A percentile compares a stretch with the other conserved stretches of the same genome.
These are phyloP conservation scores for Macroglossus sobrinus DNA, from an alignment of 2,113 vertebrate species.

Conservation along the genomic window DNA sequence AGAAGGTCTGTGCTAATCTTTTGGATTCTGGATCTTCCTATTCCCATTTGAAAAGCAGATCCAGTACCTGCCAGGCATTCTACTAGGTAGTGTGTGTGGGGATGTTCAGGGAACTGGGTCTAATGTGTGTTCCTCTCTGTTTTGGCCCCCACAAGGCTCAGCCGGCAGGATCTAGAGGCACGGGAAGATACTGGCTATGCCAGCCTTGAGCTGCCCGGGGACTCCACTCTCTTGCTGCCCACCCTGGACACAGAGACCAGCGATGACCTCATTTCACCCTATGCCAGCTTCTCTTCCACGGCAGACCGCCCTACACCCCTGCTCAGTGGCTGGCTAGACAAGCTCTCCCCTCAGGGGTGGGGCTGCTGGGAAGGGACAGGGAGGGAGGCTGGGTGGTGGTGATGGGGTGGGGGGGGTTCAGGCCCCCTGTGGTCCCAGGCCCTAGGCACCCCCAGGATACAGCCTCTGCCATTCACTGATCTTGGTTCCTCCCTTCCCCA, in stretches of 20 bases:
- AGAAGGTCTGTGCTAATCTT: not conserved
- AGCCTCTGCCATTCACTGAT: not conserved
- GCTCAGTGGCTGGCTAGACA: conserved; percentile 95
- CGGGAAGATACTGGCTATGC: conserved; percentile 88
- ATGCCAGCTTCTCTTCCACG: conserved; percentile 93
- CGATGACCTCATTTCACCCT: conserved; percentile 96
- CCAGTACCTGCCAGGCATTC: not conserved
- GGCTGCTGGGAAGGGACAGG: not conserved
- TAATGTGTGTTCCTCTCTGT: conserved; percentile 1
- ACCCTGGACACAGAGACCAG: conserved; percentile 78
- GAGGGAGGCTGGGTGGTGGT: not conserved
- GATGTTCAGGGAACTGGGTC: not conserved
- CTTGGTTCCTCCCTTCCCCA: conserved; percentile 71
- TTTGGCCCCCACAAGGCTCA: conserved; percentile 36
- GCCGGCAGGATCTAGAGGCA: conserved; percentile 59
- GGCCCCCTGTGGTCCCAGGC: not conserved
- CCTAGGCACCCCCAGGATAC: not conserved
- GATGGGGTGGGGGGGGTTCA: not conserved
- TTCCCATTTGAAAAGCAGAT: not conserved
- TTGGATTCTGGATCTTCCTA: not conserved
- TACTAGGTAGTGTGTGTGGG: not conserved
- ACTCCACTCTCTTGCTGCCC: conserved; percentile 75
- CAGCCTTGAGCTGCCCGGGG: conserved; percentile 84
- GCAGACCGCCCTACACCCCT: conserved; percentile 86
- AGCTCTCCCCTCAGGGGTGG: conserved; percentile 98